Conservation (phyloP, 1,140 invertebrate genomes). For the Drosophila mauritiana region DNA sequence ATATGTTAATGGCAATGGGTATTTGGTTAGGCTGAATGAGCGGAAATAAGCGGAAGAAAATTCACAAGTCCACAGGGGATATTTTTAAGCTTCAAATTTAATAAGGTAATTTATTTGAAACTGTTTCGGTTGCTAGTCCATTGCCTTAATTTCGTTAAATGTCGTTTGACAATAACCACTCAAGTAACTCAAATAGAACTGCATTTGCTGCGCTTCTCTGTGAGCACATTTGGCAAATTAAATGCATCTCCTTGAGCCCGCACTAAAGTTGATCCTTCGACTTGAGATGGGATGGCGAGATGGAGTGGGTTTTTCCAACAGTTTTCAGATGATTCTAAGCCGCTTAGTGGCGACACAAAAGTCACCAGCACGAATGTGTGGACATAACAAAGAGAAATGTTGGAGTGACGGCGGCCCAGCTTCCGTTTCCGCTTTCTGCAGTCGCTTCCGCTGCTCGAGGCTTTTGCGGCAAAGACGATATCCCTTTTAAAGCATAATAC, state of each 20-base stretch:
- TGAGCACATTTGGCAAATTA: constrained; percentile 17
- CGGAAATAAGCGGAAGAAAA: neutral
- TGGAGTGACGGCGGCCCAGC: constrained; percentile 17
- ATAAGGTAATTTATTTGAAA: neutral
- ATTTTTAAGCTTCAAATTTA: neutral
- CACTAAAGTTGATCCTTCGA: constrained; percentile 6
- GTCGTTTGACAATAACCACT: no score
- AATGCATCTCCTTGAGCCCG: constrained; percentile 15
- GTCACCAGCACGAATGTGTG: constrained; percentile 18
- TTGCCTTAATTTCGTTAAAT: neutral
- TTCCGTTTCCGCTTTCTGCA: constrained; percentile 39
- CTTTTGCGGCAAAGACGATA: constrained; percentile 7
- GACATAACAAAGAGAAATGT: constrained; percentile 7
- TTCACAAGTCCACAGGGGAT: neutral
- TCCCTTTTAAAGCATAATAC: constrained; percentile 29
- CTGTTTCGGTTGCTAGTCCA: no score
- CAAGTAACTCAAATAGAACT: neutral
- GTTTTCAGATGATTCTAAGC: constrained; percentile 14
- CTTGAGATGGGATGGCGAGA: neutral
- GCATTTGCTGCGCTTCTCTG: constrained; percentile 13
- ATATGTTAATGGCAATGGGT: constrained; percentile 14
- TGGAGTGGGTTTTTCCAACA: neutral
- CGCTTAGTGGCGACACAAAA: constrained; percentile 37
- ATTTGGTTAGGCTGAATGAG: neutral
- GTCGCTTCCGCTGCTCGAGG: neutral